These are phyloP conservation scores for Erithacus rubecula DNA, from an alignment of 2,797 vertebrate genomes.

Conservation along the genomic window DNA sequence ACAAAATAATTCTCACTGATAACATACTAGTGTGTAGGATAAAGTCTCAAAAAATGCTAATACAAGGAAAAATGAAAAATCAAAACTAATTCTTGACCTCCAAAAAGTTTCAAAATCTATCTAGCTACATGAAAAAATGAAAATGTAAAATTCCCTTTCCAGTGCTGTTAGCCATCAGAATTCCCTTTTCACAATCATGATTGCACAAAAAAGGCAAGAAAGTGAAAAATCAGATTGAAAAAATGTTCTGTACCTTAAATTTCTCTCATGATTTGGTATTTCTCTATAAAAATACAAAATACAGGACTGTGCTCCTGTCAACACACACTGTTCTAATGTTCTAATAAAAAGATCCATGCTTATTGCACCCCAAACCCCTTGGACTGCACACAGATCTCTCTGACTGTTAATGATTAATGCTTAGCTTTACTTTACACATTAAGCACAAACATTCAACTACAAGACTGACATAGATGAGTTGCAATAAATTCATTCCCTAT, in stretches of 20 bases:
- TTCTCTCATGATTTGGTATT: not conserved
- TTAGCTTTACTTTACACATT: not conserved
- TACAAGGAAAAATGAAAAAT: not conserved
- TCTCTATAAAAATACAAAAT: not conserved
- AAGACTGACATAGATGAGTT: constrained; percentile 20
- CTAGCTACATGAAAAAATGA: not conserved
- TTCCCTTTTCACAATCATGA: not conserved
- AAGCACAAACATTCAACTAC: constrained; percentile 16
- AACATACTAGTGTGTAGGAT: not conserved
- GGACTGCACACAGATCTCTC: rapidly evolving
- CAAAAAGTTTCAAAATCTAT: not conserved
- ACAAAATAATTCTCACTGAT: not conserved
- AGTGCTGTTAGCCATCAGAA: not conserved
- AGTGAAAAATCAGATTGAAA: not conserved
- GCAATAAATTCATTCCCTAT: constrained; percentile 29
- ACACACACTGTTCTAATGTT: not conserved
- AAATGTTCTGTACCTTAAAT: not conserved
- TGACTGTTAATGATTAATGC: not conserved
- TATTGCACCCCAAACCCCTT: not conserved
- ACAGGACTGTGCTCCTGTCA: not conserved
- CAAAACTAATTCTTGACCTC: not conserved
- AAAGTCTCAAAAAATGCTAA: not conserved
- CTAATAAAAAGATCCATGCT: not conserved
- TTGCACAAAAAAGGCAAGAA: not conserved
- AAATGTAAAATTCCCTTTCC: not conserved